These are phyloP conservation scores for Neolamprologus tretocephalus DNA, from an alignment of 2,113 vertebrate species.

Conservation along the genomic window DNA sequence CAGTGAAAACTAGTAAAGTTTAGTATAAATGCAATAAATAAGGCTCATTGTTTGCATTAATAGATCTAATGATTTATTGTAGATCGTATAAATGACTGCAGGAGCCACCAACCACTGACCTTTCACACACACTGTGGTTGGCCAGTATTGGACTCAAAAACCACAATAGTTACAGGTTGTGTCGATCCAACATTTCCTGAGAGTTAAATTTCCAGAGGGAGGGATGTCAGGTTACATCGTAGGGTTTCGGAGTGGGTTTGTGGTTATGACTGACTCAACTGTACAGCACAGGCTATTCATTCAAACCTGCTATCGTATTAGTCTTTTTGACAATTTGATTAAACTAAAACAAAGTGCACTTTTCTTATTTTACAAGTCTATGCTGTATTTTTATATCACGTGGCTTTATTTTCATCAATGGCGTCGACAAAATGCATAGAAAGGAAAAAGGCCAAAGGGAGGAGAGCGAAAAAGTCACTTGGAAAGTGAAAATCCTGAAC, in stretches of 20 bases:
- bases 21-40: neutral
- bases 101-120: neutral
- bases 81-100: rapidly evolving
- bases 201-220: neutral
- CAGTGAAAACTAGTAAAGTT: neutral
- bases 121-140: neutral
- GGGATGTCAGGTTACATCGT: rapidly evolving
- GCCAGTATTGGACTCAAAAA: neutral
- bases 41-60: neutral
- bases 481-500: neutral
- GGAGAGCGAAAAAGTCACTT: neutral
- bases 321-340: neutral
- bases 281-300: neutral
- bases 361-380: neutral
- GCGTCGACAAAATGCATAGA: neutral
- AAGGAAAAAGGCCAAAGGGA: neutral
- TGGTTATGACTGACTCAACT: rapidly evolving
- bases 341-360: neutral
- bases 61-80: neutral
- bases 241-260: neutral
- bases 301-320: neutral
- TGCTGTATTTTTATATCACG: neutral
- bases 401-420: neutral
- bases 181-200: neutral
- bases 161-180: neutral